These are phyloP conservation scores for Podocnemis expansa DNA, from an alignment of 2,113 vertebrate species.

Conservation along the genomic window DNA sequence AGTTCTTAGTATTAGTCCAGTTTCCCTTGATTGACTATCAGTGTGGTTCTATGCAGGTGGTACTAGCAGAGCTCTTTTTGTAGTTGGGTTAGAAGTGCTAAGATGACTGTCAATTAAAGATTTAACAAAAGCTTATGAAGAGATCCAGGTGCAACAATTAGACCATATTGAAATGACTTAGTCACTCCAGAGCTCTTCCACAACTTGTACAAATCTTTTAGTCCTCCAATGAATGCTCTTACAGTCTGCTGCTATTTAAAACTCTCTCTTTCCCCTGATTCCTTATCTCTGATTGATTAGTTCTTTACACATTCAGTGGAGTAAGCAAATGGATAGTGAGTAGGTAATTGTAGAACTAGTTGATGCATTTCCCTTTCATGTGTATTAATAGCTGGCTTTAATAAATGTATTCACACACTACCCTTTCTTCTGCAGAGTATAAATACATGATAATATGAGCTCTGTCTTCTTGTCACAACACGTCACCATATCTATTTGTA, in stretches of 20 bases:
- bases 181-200: neutral
- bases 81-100: neutral
- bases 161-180: neutral
- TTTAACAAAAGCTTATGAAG: slow-evolving; percentile 1
- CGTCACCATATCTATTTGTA: slow-evolving; percentile 73
- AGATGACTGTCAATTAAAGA: slow-evolving; percentile 4
- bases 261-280: neutral
- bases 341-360: slow-evolving; percentile 27
- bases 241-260: slow-evolving; percentile 25
- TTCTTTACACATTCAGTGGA: slow-evolving; percentile 16
- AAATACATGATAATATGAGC: slow-evolving; percentile 77
- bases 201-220: slow-evolving; percentile 16
- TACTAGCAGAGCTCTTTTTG: neutral
- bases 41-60: neutral
- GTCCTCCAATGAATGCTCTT: slow-evolving; percentile 6
- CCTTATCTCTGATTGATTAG: slow-evolving; percentile 56
- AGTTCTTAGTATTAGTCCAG: neutral
- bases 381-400: slow-evolving; percentile 47
- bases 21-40: neutral
- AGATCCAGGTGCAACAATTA: slow-evolving; percentile 3
- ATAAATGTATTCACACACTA: slow-evolving; percentile 63
- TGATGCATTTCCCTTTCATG: slow-evolving; percentile 49
- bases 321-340: slow-evolving; percentile 47
- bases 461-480: slow-evolving; percentile 80
- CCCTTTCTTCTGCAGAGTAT: slow-evolving; percentile 61